Base-by-base conservation (phyloP, 2,113 vertebrate genomes). In the Lagenorhynchus albirostris region DNA sequence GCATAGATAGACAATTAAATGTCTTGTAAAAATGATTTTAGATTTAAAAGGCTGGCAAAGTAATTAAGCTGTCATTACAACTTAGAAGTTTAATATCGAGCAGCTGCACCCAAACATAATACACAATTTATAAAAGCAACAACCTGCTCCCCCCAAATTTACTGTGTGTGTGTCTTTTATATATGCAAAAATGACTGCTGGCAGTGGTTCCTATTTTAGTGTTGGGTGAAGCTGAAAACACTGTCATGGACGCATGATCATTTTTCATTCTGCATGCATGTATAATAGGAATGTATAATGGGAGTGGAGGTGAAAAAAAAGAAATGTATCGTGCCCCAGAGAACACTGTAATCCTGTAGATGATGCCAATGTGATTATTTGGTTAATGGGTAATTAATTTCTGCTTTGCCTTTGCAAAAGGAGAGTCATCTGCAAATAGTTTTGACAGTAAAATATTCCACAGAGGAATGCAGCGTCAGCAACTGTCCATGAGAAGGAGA, bases 391-490 rank as follows among this genome's bases (percentile, higher is more conserved):
- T 88, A 82, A 97, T 91, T 93, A 93, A 95, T 50, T 92, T 95
- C 55, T 91, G 96, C 93, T 97, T 97, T 98, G 97, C 86, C 95
- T 97, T 97, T 96, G 90, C 87, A 82, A 97, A 97, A 97, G 97
- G 97, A 97, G 97, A 96, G 87, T 96, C 93, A 96, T 96, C 70
- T 96, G 97, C 10, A 80, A 82, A 91, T 84, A 83, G 38, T 25
- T 94, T 74, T 96, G 94, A 95, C 29, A 70, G 74, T 95, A 87
- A 95, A 95, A 80, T 47, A 94, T 90, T 89, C 53, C 71, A 96
- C 65, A 84, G 81, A 97, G 65, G 41, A 97, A 96, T 77, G 55
- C 74, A 96, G 70, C 77, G 8, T 96, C 86, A 98, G 89, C 95
- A 97, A 97, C 79, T 94, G 60, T 85, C 86, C 58, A 96, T n/a